phyloP scores from a whole-genome alignment of 2,797 vertebrate genomes.

The Acrossocheilus wenchowensis region DNA sequence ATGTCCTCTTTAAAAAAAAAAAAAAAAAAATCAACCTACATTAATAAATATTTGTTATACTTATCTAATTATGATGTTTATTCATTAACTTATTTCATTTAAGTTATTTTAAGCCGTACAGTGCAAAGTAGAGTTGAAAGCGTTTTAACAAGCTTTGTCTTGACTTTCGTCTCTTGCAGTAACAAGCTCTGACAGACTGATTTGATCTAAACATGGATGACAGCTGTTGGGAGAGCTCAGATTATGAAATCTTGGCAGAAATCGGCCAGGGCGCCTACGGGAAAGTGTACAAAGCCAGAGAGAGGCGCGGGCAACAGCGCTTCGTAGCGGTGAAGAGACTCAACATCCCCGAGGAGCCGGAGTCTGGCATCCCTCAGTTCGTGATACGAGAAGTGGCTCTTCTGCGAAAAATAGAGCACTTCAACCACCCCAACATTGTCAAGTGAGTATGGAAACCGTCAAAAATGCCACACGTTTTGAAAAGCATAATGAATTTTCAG shows the following conservation, averaged over 20 bases:
- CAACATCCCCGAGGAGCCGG: slow-evolving; percentile 58
- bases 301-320: slow-evolving; percentile 69
- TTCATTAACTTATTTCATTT: neutral
- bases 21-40: too few species aligned
- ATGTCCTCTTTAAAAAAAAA: too few species aligned
- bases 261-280: slow-evolving; percentile 76
- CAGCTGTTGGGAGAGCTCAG: slow-evolving; percentile 3
- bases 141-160: neutral
- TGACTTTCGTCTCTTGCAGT: neutral
- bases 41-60: neutral
- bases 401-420: slow-evolving; percentile 72
- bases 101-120: neutral
- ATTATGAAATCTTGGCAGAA: slow-evolving; percentile 77
- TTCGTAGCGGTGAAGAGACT: slow-evolving; percentile 80
- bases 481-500: neutral
- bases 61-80: neutral
- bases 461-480: neutral
- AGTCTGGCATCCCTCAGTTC: slow-evolving; percentile 74
- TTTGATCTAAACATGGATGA: slow-evolving; percentile 63
- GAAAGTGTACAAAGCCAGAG: slow-evolving; percentile 78
- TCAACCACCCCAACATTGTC: slow-evolving; percentile 80
- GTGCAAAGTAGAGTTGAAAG: neutral
- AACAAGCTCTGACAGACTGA: neutral
- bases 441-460: slow-evolving; percentile 63
- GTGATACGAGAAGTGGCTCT: slow-evolving; percentile 83